Conservation (phyloP, 2,797 vertebrate species). For the Hydrocynus forskahlii region DNA sequence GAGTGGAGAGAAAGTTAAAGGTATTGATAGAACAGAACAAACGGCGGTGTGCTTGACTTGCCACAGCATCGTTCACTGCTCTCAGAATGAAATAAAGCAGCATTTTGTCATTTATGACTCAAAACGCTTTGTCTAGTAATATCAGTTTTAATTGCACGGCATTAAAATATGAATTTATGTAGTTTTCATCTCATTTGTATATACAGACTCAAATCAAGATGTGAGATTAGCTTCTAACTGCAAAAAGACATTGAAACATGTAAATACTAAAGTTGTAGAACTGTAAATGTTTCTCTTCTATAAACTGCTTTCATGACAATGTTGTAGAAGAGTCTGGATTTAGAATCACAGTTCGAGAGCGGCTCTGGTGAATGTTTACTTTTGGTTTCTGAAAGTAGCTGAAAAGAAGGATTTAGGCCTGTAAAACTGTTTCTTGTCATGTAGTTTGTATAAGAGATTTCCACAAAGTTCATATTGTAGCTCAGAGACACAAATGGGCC, state of each 20-base stretch:
- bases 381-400: not conserved
- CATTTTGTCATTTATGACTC: not conserved
- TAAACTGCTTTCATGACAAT: not conserved
- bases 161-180: not conserved
- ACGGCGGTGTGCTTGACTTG: slow-evolving; percentile 1
- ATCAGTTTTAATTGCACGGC: not conserved
- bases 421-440: not conserved
- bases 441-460: not conserved
- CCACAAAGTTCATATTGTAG: not conserved
- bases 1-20: slow-evolving; percentile 3
- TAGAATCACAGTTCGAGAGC: not conserved
- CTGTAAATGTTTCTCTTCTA: not conserved
- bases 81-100: slow-evolving; percentile 38
- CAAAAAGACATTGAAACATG: not conserved
- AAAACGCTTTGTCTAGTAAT: slow-evolving; percentile 3
- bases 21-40: slow-evolving; percentile 50
- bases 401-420: not conserved
- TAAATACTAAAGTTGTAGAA: not conserved
- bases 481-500: not conserved
- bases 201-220: not conserved
- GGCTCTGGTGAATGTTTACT: not conserved
- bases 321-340: not conserved
- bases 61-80: not conserved
- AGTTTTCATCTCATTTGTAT: not conserved
- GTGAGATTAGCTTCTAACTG: not conserved